Evolutionary conservation across 2,888 invertebrate species (phyloP).

Genomic region (Crematogaster levior): DNA sequence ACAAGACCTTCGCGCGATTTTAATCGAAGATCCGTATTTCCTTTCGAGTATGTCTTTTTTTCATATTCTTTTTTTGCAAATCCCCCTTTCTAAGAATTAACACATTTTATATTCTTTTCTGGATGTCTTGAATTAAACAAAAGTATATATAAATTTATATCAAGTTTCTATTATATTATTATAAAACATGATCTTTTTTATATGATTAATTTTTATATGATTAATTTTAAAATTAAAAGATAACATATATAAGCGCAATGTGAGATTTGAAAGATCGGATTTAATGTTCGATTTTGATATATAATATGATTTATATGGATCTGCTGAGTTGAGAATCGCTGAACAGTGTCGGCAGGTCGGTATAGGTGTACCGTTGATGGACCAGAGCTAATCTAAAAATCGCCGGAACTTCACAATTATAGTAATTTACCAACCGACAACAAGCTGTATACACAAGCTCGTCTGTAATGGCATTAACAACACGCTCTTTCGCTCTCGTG

Average conservation of each 20-base stretch:
- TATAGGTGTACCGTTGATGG: conserved; percentile 82
- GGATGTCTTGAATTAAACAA: background rate
- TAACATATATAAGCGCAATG: background rate
- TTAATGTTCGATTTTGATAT: background rate
- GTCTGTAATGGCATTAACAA: conserved; percentile 76
- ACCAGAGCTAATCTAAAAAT: conserved; percentile 85
- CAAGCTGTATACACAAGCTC: conserved; percentile 82
- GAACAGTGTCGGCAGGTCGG: conserved; percentile 76
- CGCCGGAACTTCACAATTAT: conserved; percentile 85
- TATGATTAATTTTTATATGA: too few relatives aligned
- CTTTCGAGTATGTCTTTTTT: background rate
- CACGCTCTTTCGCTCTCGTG: conserved; percentile 77
- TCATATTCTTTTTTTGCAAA: background rate
- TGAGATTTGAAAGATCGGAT: background rate
- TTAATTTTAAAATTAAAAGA: conserved; percentile 3
- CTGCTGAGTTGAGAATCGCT: conserved; percentile 74
- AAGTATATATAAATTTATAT: background rate
- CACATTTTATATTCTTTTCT: background rate
- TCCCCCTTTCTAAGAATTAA: background rate
- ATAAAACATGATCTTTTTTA: background rate
- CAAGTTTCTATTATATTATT: background rate
- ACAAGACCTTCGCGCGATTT: conserved; percentile 24
- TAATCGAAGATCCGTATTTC: conserved; percentile 30
- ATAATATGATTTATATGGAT: background rate
- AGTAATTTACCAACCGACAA: conserved; percentile 85